A percentile compares a stretch with the other conserved stretches of the same genome.
Evolutionary conservation across 2,113 vertebrate species (phyloP).

Genomic region (Zapus hudsonius): DNA sequence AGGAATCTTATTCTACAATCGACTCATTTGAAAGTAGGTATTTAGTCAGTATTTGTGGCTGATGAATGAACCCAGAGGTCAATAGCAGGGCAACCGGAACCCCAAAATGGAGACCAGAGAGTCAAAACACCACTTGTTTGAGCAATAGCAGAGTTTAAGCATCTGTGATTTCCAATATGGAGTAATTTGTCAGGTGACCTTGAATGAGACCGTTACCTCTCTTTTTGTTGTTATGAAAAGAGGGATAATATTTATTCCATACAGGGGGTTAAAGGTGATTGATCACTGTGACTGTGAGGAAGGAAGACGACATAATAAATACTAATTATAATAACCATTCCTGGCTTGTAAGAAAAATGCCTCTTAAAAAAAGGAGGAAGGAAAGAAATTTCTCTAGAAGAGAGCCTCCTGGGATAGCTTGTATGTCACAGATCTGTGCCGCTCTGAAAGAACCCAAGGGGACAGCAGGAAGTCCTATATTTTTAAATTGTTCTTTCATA

Average conservation of each 20-base stretch:
- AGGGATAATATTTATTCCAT: constrained; percentile 70
- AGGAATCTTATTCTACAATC: constrained; percentile 27
- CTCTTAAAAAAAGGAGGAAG: constrained; percentile 10
- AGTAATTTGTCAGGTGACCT: constrained; percentile 56
- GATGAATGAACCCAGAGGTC: background rate
- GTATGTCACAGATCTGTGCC: background rate
- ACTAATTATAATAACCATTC: constrained; percentile 66
- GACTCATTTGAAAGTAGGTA: background rate
- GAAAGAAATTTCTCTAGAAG: constrained; percentile 19
- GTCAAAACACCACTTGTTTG: background rate
- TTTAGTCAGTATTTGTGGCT: background rate
- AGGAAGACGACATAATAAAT: constrained; percentile 76
- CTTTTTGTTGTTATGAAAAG: background rate
- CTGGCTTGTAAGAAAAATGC: constrained; percentile 66
- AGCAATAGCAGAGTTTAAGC: background rate
- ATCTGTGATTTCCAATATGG: background rate
- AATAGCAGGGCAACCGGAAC: background rate
- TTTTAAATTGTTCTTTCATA: background rate
- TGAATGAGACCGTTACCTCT: background rate
- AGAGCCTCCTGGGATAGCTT: background rate
- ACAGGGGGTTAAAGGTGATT: constrained; percentile 16
- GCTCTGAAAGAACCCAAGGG: background rate
- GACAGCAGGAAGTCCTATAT: background rate
- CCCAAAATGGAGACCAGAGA: background rate
- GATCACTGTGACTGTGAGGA: background rate